Evolutionary conservation across 2,888 invertebrate genomes (phyloP), one percentile per base, ranked within the genome.

Genomic region (Exephanes ischioxanthus): DNA sequence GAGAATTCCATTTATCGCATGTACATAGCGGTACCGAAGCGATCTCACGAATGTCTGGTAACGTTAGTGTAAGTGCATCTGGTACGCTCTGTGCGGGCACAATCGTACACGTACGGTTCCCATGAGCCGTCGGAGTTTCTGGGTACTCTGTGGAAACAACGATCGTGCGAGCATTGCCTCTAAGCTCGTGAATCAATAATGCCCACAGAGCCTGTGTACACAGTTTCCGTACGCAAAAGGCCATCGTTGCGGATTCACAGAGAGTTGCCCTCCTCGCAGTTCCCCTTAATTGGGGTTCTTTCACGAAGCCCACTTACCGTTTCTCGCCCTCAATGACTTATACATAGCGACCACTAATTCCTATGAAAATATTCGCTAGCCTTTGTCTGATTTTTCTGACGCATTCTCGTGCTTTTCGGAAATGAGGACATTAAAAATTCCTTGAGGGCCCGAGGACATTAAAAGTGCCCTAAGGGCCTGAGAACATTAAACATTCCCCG

Each of bases 101-200:
- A n/a, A 53, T 37, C 41, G 30, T 58, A 37, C 30, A 53, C 22
- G 26, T 48, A 41, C 58, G 9, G 45, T 16, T 53, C 11, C 53
- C 66, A 37, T 41, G 22, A 53, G 37, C 67, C 37, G 37, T 67
- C 53, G 53, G 53, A 19, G 53, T 26, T 7, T 16, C 19, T 45
- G 45, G 19, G 51, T 51, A 67, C 53, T 41, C 37, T 41, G 67
- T 76, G 63, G 66, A 67, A 67, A 77, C 76, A 67, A 51, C 76
- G 67, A 67, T 19, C 76, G 53, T 9, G 19, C 75, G 51, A 30
- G 53, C 26, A 16, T 51, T 53, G 41, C 53, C 67, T 22, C 76
- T 53, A 77, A 77, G 76, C 76, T 53, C 76, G 48, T 55, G 67
- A 76, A 67, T 76, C 76, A 76, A 76, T 76, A 76, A 76, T 67